Base-by-base conservation (phyloP, 2,888 invertebrate species). In the Idaea aversata region DNA sequence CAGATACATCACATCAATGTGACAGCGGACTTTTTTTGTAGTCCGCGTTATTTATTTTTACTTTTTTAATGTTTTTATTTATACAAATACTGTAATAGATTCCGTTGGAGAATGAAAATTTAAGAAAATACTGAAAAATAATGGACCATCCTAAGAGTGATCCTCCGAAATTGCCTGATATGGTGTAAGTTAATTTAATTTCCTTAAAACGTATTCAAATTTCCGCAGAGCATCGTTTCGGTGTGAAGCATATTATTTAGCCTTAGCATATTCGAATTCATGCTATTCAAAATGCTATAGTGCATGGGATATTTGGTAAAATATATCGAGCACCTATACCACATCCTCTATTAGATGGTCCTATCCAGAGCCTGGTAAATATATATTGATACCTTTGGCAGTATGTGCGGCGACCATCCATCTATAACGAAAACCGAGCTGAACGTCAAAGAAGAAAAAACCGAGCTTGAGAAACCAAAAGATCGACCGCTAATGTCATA, bases 371-470 rank as follows among this genome's bases (percentile, higher is more conserved):
- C 47, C 13, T 47, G 47, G 13, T 47, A 13, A 13, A 47, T 13
- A 13, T 10, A 47, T 10, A 61, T 63, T 34, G 65, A 59, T 34
- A 57, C 25, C 61, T 65, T 61, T 65, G 58, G 5, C 75, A 92
- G 91, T 62, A 91, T 91, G 92, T 91, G 91, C 79, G 92, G 92
- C 7, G 92, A 92, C 76, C 91, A 91, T 69, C 86, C 88, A 4
- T 91, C 91, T 5, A 79, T 91, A 70, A 88, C 87, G n/a, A 90
- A 90, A 78, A 83, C 86, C n/a, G 91, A 88, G 72, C 76, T 88
- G 15, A 88, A 85, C 73, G 75, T 70, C 59, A 86, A 86, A 69
- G 88, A 86, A 38, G 25, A 68, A 3, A 78, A 75, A 64, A 13
- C 60, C 16, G 80, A 78, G n/a, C 77, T 72, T 65, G 74, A 77